These are phyloP conservation scores for Paramisgurnus dabryanus DNA, from an alignment of 2,113 vertebrate species.

Conservation along the genomic window DNA sequence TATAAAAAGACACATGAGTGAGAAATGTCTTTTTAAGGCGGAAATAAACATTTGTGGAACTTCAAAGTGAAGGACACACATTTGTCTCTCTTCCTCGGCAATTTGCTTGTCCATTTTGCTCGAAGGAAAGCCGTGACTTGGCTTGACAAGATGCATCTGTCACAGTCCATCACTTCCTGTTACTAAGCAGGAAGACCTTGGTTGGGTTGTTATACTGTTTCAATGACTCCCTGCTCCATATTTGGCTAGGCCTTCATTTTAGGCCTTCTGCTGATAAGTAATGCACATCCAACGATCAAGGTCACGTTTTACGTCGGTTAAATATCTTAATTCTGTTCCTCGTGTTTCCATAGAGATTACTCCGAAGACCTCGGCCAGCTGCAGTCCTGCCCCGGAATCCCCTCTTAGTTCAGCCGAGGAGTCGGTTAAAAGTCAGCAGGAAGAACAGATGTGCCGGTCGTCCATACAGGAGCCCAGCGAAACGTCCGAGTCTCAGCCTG, in stretches of 20 bases:
- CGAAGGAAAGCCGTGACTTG: constrained; percentile 16
- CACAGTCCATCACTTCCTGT: constrained; percentile 36
- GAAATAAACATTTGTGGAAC: not conserved
- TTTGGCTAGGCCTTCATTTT: constrained; percentile 5
- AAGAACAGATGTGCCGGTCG: constrained; percentile 70
- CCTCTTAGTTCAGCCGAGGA: constrained; percentile 85
- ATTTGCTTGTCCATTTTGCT: constrained; percentile 31
- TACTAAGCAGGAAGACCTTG: constrained; percentile 75
- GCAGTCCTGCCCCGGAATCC: constrained; percentile 86
- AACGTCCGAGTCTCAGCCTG: constrained; percentile 76
- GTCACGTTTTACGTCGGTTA: not conserved
- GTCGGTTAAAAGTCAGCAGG: constrained; percentile 83
- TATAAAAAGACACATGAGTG: not conserved
- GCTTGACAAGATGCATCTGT: constrained; percentile 37
- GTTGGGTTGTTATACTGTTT: constrained; percentile 40
- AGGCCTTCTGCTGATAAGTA: not conserved
- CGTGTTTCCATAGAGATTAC: constrained; percentile 80
- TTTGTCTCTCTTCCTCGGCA: constrained; percentile 2
- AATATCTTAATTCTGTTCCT: constrained; percentile 8
- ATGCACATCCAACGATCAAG: not conserved
- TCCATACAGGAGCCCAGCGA: constrained; percentile 78
- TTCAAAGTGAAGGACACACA: not conserved
- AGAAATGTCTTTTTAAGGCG: not conserved
- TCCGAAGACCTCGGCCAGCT: constrained; percentile 88
- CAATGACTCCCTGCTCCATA: constrained; percentile 11